A percentile compares a stretch with the other conserved stretches of the same genome.
phyloP scores from a whole-genome alignment of 1,140 invertebrate species.

The Drosophila guanche region DNA sequence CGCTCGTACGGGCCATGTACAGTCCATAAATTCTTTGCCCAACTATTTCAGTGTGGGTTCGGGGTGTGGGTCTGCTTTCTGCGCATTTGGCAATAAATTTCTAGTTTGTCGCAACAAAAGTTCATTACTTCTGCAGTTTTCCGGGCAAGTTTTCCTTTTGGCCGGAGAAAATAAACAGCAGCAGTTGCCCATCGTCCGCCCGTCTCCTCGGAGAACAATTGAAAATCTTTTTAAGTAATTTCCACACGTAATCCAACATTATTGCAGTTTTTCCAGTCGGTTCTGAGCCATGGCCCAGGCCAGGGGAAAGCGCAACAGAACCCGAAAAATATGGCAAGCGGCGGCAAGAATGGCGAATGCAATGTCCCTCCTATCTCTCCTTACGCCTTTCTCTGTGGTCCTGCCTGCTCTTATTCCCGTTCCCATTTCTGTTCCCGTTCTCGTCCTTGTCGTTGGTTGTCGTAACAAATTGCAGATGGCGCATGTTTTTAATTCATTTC shows the following conservation, averaged over 20 bases:
- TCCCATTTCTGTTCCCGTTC: not conserved
- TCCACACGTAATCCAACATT: slow-evolving; percentile 82
- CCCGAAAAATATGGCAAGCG: slow-evolving; percentile 47
- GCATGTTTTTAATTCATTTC: slow-evolving; percentile 80
- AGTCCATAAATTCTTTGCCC: slow-evolving; percentile 19
- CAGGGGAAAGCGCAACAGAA: slow-evolving; percentile 38
- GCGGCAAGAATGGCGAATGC: slow-evolving; percentile 39
- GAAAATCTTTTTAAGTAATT: slow-evolving; percentile 83
- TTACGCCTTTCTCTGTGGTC: slow-evolving; percentile 3
- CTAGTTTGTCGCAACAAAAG: slow-evolving; percentile 76
- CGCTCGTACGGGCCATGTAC: not conserved
- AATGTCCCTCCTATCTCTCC: slow-evolving; percentile 9
- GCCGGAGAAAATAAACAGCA: slow-evolving; percentile 74
- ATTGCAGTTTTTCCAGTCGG: slow-evolving; percentile 61
- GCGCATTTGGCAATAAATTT: slow-evolving; percentile 71
- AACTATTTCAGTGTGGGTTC: slow-evolving; percentile 1
- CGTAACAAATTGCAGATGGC: slow-evolving; percentile 78
- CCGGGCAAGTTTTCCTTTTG: slow-evolving; percentile 51
- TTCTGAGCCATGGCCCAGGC: slow-evolving; percentile 19
- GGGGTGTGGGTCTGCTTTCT: not conserved
- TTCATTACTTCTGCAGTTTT: slow-evolving; percentile 74
- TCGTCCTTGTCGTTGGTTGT: slow-evolving; percentile 33
- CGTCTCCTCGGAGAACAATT: slow-evolving; percentile 61
- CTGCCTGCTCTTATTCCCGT: too few species aligned
- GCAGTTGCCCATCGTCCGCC: slow-evolving; percentile 46